phyloP scores from a whole-genome alignment of 53 echinoderm and acorn worm species.

The Crossaster papposus region DNA sequence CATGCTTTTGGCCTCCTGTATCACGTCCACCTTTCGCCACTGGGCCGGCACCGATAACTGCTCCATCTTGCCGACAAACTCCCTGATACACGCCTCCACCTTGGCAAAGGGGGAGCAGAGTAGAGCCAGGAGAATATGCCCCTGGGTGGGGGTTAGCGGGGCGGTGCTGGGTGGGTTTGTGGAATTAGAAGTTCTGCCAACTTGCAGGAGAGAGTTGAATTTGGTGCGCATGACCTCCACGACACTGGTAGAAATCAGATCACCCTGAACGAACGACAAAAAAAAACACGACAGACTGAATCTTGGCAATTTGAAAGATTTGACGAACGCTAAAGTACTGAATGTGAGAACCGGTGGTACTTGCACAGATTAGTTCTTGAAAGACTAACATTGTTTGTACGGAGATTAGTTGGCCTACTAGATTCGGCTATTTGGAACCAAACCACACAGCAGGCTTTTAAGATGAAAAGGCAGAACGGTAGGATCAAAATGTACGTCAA shows the following conservation, averaged over 20 bases:
- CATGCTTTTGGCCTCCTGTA: conserved; percentile 73
- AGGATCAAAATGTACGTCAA: too few species aligned
- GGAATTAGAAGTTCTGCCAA: conserved; percentile 6
- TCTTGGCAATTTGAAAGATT: too few species aligned
- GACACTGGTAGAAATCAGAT: conserved; percentile 61
- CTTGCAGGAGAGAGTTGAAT: conserved; percentile 70
- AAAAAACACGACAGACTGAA: too few species aligned
- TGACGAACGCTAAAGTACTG: too few species aligned
- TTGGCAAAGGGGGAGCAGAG: conserved; percentile 80
- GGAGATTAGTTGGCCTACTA: too few species aligned
- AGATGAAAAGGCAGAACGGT: too few species aligned
- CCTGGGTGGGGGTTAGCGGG: conserved; percentile 70
- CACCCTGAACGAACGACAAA: conserved; percentile 39
- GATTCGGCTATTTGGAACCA: too few species aligned
- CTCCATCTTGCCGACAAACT: conserved; percentile 70
- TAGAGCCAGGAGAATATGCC: conserved; percentile 81
- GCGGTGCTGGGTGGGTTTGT: conserved; percentile 51
- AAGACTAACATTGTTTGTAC: too few species aligned
- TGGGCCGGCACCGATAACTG: conserved; percentile 69
- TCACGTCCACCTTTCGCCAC: conserved; percentile 78
- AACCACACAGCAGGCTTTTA: too few species aligned
- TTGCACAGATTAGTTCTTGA: too few species aligned
- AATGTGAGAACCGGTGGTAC: too few species aligned
- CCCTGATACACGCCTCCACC: conserved; percentile 71
- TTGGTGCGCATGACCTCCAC: conserved; percentile 67